A percentile compares a stretch with the other conserved stretches of the same genome.
Evolutionary conservation across 2,888 invertebrate species (phyloP).

Genomic region (Druceiella hillmani): DNA sequence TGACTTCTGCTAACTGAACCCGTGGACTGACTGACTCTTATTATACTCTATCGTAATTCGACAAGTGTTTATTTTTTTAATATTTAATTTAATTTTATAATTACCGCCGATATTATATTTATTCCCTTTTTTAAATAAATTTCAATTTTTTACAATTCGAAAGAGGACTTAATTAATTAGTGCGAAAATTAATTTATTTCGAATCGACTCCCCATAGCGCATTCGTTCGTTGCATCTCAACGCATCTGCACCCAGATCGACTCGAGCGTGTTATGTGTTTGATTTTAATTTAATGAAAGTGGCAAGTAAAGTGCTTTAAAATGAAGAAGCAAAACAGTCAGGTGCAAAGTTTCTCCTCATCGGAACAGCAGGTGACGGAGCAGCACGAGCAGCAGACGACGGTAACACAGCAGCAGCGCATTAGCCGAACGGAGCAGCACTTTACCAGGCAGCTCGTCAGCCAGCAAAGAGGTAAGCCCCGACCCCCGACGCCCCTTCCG

Average conservation of each 20-base stretch:
- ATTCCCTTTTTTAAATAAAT: too few relatives aligned
- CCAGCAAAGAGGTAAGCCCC: slow-evolving; percentile 72
- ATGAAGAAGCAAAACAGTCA: slow-evolving; percentile 71
- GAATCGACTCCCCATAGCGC: too few relatives aligned
- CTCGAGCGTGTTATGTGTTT: slow-evolving; percentile 10
- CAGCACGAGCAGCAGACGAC: slow-evolving; percentile 42
- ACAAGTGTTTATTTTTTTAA: slow-evolving; percentile 15
- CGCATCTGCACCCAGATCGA: too few relatives aligned
- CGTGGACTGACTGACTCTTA: slow-evolving; percentile 51
- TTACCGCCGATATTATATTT: too few relatives aligned
- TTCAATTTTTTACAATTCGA: too few relatives aligned
- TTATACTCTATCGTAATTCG: slow-evolving; percentile 5
- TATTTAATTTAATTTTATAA: slow-evolving; percentile 11
- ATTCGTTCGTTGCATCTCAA: too few relatives aligned
- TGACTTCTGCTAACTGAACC: slow-evolving; percentile 67
- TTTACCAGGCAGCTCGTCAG: slow-evolving; percentile 72
- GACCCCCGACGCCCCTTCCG: background rate
- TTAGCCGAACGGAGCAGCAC: slow-evolving; percentile 70
- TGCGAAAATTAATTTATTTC: too few relatives aligned
- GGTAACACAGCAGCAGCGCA: slow-evolving; percentile 47
- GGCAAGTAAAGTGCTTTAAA: slow-evolving; percentile 22
- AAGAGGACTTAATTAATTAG: too few relatives aligned
- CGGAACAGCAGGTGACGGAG: slow-evolving; percentile 52
- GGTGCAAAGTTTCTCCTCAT: slow-evolving; percentile 34
- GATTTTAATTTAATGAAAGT: slow-evolving; percentile 9